Evolutionary conservation across 2,113 vertebrate species (phyloP), one percentile per base, ranked within the genome.

Genomic region (Ancistrus triradiatus): DNA sequence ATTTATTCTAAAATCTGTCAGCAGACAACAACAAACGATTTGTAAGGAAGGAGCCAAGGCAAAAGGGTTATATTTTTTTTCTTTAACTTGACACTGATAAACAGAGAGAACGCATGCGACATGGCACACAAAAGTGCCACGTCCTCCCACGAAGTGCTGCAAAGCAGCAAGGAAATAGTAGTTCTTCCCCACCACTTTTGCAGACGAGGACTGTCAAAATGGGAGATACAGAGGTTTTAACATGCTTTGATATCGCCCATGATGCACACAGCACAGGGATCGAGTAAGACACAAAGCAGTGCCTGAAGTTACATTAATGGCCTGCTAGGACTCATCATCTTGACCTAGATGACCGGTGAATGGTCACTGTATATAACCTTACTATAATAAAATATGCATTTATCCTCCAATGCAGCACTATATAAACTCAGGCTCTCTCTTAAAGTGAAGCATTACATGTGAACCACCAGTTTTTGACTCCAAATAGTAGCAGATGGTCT

Each of bases 101-200:
- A 68, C 59, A 70, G 44, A 37, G 13, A 10, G 25, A 27, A 55
- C 18, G 52, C 50, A 35, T 57, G 63, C 25, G 44, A 51, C 63
- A 72, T 50, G 40, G 53, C 14, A 38, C 52, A 52, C 37, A 62
- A 67, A 66, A 72, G 59, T 59, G 53, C 60, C 35, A 64, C 43
- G 65, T 73, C 70, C 65, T 73, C 65, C 70, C 55, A 73, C 70
- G 31, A 68, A 64, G 47, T 40, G 47, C 17, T 19, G 70, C 70
- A 63, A 58, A 63, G 51, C 59, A 62, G 59, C 50, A 59, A 51
- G 70, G 7, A 31, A 31, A 31, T 7, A 31, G 27, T n/a, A n/a
- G n/a, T n/a, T n/a, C 35, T 37, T 9, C 1, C 35, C 35, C 9
- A 8, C 35, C 35, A 2, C 35, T 37, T 37, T 11, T 2, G 27